Conservation (phyloP, 2,888 invertebrate species). For the Bombylius discolor region DNA sequence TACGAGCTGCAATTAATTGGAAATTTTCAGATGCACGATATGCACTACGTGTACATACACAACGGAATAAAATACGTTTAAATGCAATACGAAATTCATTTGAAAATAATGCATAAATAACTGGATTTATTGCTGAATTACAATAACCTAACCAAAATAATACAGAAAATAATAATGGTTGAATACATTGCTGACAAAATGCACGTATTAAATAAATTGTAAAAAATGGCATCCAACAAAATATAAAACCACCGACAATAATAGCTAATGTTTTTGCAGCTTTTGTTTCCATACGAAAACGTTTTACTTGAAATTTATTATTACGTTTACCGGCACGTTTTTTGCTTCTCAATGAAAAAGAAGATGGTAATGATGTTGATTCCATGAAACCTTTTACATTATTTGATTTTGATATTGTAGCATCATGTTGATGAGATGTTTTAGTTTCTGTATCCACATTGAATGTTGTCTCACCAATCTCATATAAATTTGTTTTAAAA, state of each 20-base stretch:
- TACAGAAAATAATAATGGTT: conserved; percentile 73
- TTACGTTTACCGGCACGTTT: conserved; percentile 72
- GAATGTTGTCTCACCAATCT: conserved; percentile 32
- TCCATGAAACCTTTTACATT: neutral
- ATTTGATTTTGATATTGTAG: neutral
- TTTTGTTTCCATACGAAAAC: conserved; percentile 90
- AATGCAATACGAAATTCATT: conserved; percentile 92
- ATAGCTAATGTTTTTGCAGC: conserved; percentile 94
- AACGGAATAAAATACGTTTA: conserved; percentile 79
- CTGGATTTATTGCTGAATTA: conserved; percentile 90
- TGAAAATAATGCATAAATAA: conserved; percentile 88
- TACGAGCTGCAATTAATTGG: conserved; percentile 34
- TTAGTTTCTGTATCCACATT: conserved; percentile 21
- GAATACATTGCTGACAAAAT: conserved; percentile 75
- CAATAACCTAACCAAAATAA: conserved; percentile 97
- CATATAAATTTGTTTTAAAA: conserved; percentile 29
- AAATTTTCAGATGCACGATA: conserved; percentile 36
- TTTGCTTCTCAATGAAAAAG: conserved; percentile 32
- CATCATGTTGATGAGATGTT: neutral
- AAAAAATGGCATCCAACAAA: conserved; percentile 96
- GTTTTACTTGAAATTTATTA: conserved; percentile 79
- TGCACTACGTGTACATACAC: conserved; percentile 49
- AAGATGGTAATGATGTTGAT: neutral
- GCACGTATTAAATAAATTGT: conserved; percentile 85
- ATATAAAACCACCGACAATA: conserved; percentile 92